Conservation (phyloP, 2,888 invertebrate genomes). For the Melangyna quadrimaculata region DNA sequence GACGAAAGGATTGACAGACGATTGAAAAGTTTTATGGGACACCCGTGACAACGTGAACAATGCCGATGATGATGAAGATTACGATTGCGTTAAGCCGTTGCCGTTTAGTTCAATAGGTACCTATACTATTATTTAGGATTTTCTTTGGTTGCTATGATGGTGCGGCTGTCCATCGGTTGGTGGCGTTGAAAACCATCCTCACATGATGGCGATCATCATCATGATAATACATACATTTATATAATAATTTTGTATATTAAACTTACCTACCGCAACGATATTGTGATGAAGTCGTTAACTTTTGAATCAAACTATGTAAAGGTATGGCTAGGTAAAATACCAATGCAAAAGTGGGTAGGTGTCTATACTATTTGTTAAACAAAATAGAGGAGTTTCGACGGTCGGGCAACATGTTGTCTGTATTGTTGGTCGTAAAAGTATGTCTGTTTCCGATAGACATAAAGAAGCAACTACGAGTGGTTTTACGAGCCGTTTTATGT, state of each 20-base stretch:
- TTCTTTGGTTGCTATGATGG: conserved; percentile 1
- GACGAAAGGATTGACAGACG: conserved; percentile 69
- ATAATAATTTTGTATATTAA: conserved; percentile 60
- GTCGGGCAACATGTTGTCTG: conserved; percentile 15
- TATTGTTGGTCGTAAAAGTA: conserved; percentile 23
- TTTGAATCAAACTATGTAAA: conserved; percentile 33
- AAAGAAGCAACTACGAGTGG: conserved; percentile 23
- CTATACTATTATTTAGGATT: neutral
- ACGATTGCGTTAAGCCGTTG: conserved; percentile 44
- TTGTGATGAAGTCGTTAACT: conserved; percentile 69
- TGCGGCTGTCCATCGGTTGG: conserved; percentile 4
- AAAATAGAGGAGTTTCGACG: neutral
- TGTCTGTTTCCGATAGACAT: conserved; percentile 5
- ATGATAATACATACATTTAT: conserved; percentile 50
- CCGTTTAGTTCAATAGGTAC: neutral
- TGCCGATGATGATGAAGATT: conserved; percentile 71
- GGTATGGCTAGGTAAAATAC: neutral
- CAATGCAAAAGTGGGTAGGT: neutral
- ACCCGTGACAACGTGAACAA: conserved; percentile 71
- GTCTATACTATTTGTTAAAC: neutral
- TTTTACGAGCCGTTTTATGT: conserved; percentile 44
- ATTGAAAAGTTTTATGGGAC: conserved; percentile 72
- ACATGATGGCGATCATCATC: conserved; percentile 64
- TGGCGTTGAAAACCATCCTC: conserved; percentile 21
- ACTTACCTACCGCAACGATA: conserved; percentile 70